Conservation (phyloP, 2,888 invertebrate species). For the Cremastinae sp. region DNA sequence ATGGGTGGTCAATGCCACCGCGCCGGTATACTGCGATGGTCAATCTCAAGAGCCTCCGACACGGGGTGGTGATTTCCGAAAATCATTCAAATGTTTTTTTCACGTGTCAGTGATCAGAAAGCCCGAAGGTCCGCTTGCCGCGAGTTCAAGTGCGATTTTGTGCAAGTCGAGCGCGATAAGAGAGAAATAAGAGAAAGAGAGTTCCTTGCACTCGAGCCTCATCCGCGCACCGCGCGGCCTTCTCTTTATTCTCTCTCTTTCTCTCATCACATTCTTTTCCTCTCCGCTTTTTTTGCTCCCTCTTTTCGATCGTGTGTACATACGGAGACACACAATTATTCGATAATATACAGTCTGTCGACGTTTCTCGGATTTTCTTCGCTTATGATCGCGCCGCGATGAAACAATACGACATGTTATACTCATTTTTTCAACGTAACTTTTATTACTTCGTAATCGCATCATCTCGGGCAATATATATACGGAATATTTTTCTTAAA, state of each 20-base stretch:
- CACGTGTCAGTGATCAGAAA: conserved; percentile 38
- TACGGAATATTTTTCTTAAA: conserved; percentile 19
- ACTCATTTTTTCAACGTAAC: conserved; percentile 23
- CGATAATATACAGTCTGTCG: conserved; percentile 4
- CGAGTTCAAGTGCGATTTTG: conserved; percentile 45
- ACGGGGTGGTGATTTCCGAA: conserved; percentile 15
- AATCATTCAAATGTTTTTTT: conserved; percentile 53
- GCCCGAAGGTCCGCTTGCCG: conserved; percentile 15
- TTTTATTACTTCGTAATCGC: conserved; percentile 27
- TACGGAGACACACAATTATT: too few species aligned
- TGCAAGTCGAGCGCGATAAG: conserved; percentile 45
- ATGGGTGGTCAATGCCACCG: conserved; percentile 20
- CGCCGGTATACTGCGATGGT: too few species aligned
- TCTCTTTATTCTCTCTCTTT: conserved; percentile 9
- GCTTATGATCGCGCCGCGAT: background rate
- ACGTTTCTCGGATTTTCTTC: conserved; percentile 29
- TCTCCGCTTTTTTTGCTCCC: conserved; percentile 2
- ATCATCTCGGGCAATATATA: too few species aligned
- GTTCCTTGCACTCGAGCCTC: conserved; percentile 48
- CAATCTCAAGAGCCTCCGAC: conserved; percentile 21
- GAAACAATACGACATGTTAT: conserved; percentile 6
- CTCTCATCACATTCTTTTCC: conserved; percentile 9
- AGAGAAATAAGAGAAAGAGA: conserved; percentile 16
- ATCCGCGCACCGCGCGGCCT: background rate
- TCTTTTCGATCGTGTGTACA: conserved; percentile 17